Percentiles rank a stretch among this genome's conserved stretches.
Conservation (phyloP, 2,113 vertebrate species). For the Engystomops pustulosus region DNA sequence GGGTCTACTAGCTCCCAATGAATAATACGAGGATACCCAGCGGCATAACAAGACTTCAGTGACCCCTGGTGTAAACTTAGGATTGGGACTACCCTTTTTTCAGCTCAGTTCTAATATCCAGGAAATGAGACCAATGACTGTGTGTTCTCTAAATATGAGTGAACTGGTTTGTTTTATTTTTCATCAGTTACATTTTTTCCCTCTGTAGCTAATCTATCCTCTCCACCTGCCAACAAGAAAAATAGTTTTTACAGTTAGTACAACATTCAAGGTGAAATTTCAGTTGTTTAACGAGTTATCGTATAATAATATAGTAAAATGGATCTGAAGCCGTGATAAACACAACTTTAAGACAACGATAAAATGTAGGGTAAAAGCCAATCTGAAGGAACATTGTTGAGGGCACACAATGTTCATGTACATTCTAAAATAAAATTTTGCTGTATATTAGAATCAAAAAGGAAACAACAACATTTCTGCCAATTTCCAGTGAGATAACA, state of each 20-base stretch:
- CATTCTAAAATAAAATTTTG: neutral
- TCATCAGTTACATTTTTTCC: neutral
- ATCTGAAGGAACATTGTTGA: neutral
- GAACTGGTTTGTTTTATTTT: neutral
- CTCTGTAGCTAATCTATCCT: neutral
- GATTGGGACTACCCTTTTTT: no score
- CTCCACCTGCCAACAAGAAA: neutral
- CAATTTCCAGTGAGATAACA: conserved; percentile 15
- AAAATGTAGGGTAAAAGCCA: neutral
- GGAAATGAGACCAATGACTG: no score
- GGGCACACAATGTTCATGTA: neutral
- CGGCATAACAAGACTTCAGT: no score
- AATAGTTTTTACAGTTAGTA: neutral
- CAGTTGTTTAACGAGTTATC: neutral
- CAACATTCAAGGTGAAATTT: neutral
- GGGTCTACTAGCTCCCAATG: no score
- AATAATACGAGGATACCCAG: no score
- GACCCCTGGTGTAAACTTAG: no score
- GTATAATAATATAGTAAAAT: neutral
- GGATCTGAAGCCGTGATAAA: neutral
- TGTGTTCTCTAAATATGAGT: neutral
- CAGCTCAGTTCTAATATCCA: no score
- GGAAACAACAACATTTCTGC: conserved; percentile 4
- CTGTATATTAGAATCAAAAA: neutral
- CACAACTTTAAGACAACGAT: neutral